phyloP scores from a whole-genome alignment of 2,797 vertebrate species.

The Takifugu rubripes region DNA sequence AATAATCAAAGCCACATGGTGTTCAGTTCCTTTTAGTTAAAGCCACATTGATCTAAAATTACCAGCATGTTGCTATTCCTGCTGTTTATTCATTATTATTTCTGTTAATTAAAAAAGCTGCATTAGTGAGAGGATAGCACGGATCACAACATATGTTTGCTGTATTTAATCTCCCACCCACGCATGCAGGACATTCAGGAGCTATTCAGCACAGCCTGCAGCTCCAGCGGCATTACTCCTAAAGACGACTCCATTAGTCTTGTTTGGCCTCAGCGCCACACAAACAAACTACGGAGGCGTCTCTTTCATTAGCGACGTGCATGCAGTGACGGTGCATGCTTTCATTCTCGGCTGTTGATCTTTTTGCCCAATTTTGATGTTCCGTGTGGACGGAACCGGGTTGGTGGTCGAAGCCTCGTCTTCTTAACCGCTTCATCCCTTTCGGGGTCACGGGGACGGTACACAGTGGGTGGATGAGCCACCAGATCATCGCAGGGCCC shows the following conservation, averaged over 20 bases:
- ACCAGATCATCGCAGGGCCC: too few relatives aligned
- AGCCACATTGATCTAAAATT: too few relatives aligned
- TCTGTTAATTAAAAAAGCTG: too few relatives aligned
- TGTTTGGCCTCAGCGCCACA: constrained; percentile 29
- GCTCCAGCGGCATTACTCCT: constrained; percentile 30
- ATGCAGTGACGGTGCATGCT: constrained; percentile 39
- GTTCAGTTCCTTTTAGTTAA: too few relatives aligned
- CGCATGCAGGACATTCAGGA: constrained; percentile 7
- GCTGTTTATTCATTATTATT: too few relatives aligned
- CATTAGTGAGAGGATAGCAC: too few relatives aligned
- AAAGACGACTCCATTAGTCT: constrained; percentile 44
- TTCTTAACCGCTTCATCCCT: too few relatives aligned
- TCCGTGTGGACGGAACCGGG: constrained; percentile 6
- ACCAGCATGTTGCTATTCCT: too few relatives aligned
- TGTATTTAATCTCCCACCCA: background rate
- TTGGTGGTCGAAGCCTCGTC: background rate
- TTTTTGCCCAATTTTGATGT: constrained; percentile 26
- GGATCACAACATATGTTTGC: background rate
- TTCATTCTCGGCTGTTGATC: constrained; percentile 50
- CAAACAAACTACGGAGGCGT: constrained; percentile 54
- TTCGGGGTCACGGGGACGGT: too few relatives aligned
- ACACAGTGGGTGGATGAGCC: too few relatives aligned
- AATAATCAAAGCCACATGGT: too few relatives aligned
- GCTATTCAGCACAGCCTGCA: constrained; percentile 41
- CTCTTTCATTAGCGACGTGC: constrained; percentile 62